Percentiles rank a stretch among this genome's conserved stretches.
Evolutionary conservation across 1,140 invertebrate species (phyloP).

Genomic region (Gonatopus flavifemur): DNA sequence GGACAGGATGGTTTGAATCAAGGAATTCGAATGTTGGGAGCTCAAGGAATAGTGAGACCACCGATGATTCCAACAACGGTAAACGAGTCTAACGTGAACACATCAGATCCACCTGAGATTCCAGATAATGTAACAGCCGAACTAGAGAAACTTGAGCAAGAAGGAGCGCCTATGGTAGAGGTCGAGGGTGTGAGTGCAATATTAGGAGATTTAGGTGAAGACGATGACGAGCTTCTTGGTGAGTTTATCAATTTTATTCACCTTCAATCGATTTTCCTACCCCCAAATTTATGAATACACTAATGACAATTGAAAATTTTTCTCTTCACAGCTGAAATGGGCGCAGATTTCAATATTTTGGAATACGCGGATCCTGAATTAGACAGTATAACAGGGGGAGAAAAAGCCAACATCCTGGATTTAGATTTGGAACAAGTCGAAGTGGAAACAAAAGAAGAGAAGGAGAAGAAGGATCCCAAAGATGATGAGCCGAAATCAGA

Average conservation of each 20-base stretch:
- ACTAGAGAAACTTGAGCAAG: slow-evolving; percentile 78
- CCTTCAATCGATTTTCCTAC: background rate
- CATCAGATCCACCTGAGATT: slow-evolving; percentile 63
- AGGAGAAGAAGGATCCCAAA: slow-evolving; percentile 57
- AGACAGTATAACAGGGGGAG: slow-evolving; percentile 74
- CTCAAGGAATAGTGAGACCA: slow-evolving; percentile 39
- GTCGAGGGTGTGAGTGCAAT: slow-evolving; percentile 75
- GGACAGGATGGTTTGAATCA: slow-evolving; percentile 44
- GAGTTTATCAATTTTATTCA: slow-evolving; percentile 27
- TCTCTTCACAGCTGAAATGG: slow-evolving; percentile 74
- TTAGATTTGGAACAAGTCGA: slow-evolving; percentile 75
- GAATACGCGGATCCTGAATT: slow-evolving; percentile 94
- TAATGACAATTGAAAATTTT: slow-evolving; percentile 12
- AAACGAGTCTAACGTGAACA: slow-evolving; percentile 37
- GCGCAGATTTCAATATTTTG: slow-evolving; percentile 92
- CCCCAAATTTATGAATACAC: slow-evolving; percentile 4
- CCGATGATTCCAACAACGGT: slow-evolving; percentile 42
- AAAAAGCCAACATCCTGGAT: slow-evolving; percentile 77
- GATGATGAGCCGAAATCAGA: slow-evolving; percentile 44
- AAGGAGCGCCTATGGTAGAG: slow-evolving; percentile 67
- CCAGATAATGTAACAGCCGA: slow-evolving; percentile 78
- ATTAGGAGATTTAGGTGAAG: slow-evolving; percentile 77
- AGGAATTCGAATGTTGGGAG: slow-evolving; percentile 44
- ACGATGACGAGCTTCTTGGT: slow-evolving; percentile 85
- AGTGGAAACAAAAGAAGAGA: slow-evolving; percentile 61